A percentile compares a stretch with the other conserved stretches of the same genome.
phyloP scores from a whole-genome alignment of 1,140 invertebrate species.

The Mylabris phalerata region DNA sequence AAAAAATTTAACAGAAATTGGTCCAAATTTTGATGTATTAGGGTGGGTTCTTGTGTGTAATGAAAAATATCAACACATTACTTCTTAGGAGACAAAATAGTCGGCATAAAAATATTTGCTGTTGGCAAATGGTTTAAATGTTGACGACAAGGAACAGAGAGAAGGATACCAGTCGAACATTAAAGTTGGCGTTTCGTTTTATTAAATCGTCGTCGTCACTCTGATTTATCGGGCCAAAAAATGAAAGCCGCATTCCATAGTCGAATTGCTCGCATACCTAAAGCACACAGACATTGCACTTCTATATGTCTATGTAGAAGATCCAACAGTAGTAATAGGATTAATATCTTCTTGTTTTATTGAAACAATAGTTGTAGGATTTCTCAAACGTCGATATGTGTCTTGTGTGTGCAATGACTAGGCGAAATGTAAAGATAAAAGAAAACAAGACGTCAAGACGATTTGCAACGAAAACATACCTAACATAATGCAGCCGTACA shows the following conservation, averaged over 20 bases:
- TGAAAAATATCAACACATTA: constrained; percentile 15
- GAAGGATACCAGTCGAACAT: background rate
- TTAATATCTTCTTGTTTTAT: constrained; percentile 1
- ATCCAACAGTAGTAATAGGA: background rate
- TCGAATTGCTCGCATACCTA: constrained; percentile 22
- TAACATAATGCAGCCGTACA: too few species aligned
- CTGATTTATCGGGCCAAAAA: constrained; percentile 32
- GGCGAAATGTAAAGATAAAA: too few species aligned
- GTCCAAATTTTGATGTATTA: too few species aligned
- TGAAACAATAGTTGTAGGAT: too few species aligned
- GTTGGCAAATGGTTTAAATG: constrained; percentile 26
- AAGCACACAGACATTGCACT: constrained; percentile 18
- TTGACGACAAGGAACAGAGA: constrained; percentile 22
- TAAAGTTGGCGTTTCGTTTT: constrained; percentile 22
- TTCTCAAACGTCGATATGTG: too few species aligned
- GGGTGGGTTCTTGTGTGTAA: background rate
- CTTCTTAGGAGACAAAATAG: constrained; percentile 24
- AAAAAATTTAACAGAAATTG: too few species aligned
- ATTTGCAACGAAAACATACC: too few species aligned
- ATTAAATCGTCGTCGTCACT: constrained; percentile 27
- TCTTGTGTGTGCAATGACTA: too few species aligned
- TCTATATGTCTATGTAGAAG: constrained; percentile 1
- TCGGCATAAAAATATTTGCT: constrained; percentile 26
- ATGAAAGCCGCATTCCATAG: constrained; percentile 30
- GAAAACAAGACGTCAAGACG: too few species aligned